Conservation (phyloP, 2,113 vertebrate species). For the Centropus unirufus region DNA sequence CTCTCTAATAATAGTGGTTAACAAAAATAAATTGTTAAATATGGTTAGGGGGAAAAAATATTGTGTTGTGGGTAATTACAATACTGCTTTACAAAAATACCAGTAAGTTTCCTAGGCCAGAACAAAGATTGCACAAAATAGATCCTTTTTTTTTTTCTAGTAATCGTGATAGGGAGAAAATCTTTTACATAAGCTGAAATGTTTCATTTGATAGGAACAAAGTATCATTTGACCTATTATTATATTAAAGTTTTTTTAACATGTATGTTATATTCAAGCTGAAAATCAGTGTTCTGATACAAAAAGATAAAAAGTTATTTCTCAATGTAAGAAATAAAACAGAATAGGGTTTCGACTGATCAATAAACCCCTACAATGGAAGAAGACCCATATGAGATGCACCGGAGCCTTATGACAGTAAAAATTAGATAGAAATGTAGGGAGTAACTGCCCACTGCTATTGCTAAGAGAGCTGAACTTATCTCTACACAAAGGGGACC, state of each 20-base stretch:
- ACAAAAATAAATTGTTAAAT: background rate
- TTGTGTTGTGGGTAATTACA: background rate
- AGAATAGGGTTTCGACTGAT: background rate
- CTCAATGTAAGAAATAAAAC: background rate
- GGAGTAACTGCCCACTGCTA: background rate
- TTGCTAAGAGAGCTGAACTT: background rate
- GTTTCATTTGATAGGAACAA: background rate
- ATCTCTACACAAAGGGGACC: background rate
- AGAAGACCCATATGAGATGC: background rate
- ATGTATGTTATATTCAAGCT: background rate
- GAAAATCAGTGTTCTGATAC: background rate
- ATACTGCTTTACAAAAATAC: background rate
- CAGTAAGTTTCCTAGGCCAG: background rate
- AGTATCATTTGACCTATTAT: background rate
- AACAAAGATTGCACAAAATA: background rate
- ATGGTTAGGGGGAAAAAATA: background rate
- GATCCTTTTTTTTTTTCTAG: background rate
- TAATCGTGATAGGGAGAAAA: background rate
- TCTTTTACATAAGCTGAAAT: background rate
- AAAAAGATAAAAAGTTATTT: background rate
- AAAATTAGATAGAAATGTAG: background rate
- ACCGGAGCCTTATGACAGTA: too few relatives aligned
- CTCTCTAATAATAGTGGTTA: background rate
- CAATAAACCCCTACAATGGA: background rate
- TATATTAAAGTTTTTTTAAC: background rate